Evolutionary conservation across 2,888 invertebrate species (phyloP).

Genomic region (Hemaris fuciformis): DNA sequence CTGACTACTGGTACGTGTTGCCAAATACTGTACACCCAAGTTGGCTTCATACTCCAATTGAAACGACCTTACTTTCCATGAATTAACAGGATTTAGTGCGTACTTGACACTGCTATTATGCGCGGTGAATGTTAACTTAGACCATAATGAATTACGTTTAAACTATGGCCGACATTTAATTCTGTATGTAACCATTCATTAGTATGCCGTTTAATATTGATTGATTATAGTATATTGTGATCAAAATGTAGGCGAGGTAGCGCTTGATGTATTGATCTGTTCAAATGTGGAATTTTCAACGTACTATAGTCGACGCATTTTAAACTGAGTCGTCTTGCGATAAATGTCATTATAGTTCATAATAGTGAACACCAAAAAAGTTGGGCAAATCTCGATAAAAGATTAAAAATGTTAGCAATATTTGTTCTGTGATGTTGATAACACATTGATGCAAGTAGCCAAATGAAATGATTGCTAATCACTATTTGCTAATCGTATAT

Average conservation of each 20-base stretch:
- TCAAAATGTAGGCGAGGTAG: neutral
- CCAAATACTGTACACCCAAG: neutral
- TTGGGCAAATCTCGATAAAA: no score
- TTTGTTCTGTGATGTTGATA: no score
- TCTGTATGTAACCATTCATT: neutral
- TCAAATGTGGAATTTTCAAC: no score
- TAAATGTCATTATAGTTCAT: no score
- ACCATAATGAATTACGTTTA: conserved; percentile 11
- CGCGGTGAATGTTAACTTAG: conserved; percentile 13
- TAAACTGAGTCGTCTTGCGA: no score
- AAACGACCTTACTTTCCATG: conserved; percentile 15
- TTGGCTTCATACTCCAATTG: conserved; percentile 12
- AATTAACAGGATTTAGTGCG: conserved; percentile 13
- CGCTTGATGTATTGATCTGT: no score
- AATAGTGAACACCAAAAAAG: no score
- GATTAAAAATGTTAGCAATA: no score
- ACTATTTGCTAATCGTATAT: no score
- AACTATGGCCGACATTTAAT: conserved; percentile 5
- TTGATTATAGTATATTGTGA: neutral
- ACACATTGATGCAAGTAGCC: no score
- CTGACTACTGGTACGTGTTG: neutral
- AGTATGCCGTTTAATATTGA: neutral
- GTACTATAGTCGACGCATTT: no score
- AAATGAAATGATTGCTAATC: no score
- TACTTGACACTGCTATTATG: conserved; percentile 16